A percentile compares a stretch with the other conserved stretches of the same genome.
Conservation (phyloP, 2,113 vertebrate genomes). For the Zosterops pallidus region DNA sequence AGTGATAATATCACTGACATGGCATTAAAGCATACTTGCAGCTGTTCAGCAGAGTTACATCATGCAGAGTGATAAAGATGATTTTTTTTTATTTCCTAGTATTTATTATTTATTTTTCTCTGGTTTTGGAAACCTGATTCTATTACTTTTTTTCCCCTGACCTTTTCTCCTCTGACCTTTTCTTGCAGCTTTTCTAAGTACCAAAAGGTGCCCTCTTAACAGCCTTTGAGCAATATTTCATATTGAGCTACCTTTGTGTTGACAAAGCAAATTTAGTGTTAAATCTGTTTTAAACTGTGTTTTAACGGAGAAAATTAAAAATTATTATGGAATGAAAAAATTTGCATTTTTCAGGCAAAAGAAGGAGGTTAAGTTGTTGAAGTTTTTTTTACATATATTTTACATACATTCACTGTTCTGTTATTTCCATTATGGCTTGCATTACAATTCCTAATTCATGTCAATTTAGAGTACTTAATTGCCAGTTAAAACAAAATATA, state of each 20-base stretch:
- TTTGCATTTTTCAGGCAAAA: neutral
- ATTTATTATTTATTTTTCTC: neutral
- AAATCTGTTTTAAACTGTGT: neutral
- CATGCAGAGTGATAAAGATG: neutral
- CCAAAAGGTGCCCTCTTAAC: neutral
- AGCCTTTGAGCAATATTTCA: conserved; percentile 6
- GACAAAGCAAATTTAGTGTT: neutral
- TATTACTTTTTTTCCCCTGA: neutral
- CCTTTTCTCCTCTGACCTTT: neutral
- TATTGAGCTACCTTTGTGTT: neutral
- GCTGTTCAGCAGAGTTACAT: neutral
- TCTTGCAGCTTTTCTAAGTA: neutral
- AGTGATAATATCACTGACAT: neutral
- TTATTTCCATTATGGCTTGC: conserved; percentile 57
- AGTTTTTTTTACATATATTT: neutral
- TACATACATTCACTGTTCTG: neutral
- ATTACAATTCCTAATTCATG: conserved; percentile 55
- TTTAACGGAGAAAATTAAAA: conserved; percentile 27
- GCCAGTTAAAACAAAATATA: neutral
- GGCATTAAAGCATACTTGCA: neutral
- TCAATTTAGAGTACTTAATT: neutral
- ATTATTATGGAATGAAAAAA: neutral
- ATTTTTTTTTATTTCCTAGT: neutral
- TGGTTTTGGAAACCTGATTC: neutral
- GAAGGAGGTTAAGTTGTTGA: neutral